Conservation (phyloP, 2,888 invertebrate species). For the Philereme transversata region DNA sequence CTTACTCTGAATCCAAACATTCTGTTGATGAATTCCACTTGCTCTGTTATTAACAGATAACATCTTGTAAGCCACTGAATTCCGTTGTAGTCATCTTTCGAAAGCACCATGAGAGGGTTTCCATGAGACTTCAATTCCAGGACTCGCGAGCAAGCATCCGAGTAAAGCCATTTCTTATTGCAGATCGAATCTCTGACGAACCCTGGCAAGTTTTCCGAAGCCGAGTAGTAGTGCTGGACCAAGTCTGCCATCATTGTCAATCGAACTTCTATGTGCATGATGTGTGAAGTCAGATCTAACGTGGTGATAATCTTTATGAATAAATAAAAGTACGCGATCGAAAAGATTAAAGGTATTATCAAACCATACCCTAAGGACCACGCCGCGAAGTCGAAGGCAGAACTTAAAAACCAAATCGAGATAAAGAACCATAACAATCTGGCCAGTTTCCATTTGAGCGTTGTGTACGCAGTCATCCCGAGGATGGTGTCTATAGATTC, state of each 20-base stretch:
- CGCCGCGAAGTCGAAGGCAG: constrained; percentile 52
- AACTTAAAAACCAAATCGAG: constrained; percentile 51
- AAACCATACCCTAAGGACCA: constrained; percentile 57
- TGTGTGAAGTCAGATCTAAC: constrained; percentile 61
- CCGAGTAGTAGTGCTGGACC: constrained; percentile 47
- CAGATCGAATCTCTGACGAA: constrained; percentile 42
- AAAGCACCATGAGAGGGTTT: constrained; percentile 26
- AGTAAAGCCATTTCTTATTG: constrained; percentile 55
- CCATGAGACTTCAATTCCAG: constrained; percentile 16
- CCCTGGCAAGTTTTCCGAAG: constrained; percentile 34
- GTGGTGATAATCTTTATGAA: constrained; percentile 66
- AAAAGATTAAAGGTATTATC: constrained; percentile 46
- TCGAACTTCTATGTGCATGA: constrained; percentile 58
- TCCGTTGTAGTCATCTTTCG: constrained; percentile 36
- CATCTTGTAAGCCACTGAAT: constrained; percentile 57
- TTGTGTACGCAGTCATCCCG: constrained; percentile 43
- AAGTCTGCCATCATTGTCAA: constrained; percentile 55
- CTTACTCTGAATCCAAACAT: constrained; percentile 71
- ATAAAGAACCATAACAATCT: constrained; percentile 48
- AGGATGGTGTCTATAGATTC: constrained; percentile 57
- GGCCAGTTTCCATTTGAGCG: constrained; percentile 47
- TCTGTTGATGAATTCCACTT: constrained; percentile 62
- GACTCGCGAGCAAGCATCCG: constrained; percentile 16
- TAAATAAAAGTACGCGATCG: constrained; percentile 56
- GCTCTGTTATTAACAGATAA: constrained; percentile 64